Evolutionary conservation across 2,113 vertebrate genomes (phyloP).

Genomic region (Cyprinodon tularosa): DNA sequence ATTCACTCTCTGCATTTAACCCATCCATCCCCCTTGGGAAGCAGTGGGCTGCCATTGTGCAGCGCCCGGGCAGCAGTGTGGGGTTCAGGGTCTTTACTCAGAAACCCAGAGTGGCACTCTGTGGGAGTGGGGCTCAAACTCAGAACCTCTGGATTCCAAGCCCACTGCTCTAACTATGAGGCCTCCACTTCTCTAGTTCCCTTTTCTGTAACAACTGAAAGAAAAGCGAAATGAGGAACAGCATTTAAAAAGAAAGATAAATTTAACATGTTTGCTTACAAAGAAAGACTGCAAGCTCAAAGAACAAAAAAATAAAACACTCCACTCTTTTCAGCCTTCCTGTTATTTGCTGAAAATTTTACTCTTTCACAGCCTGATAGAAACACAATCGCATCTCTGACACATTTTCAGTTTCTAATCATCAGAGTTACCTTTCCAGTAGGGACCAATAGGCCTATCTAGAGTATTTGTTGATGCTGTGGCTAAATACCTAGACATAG

Average conservation of each 20-base stretch:
- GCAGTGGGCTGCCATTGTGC: too few species aligned
- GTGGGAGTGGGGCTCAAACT: too few species aligned
- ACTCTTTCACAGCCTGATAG: neutral
- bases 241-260: neutral
- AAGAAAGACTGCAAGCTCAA: neutral
- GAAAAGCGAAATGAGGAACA: neutral
- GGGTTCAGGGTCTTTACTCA: too few species aligned
- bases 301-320: neutral
- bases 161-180: too few species aligned
- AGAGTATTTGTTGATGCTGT: neutral
- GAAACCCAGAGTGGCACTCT: too few species aligned
- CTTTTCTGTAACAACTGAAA: too few species aligned
- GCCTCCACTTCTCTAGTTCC: too few species aligned
- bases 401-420: neutral
- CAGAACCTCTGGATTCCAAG: too few species aligned
- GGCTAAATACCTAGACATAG: neutral
- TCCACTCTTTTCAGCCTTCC: neutral
- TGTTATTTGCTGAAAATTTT: neutral
- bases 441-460: neutral
- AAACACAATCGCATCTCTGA: too few species aligned
- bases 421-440: neutral
- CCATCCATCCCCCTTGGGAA: too few species aligned
- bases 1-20: too few species aligned
- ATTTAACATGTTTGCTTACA: neutral
- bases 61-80: too few species aligned